These are phyloP conservation scores for Proisotoma minuta DNA, from an alignment of 2,888 invertebrate genomes.

Conservation along the genomic window DNA sequence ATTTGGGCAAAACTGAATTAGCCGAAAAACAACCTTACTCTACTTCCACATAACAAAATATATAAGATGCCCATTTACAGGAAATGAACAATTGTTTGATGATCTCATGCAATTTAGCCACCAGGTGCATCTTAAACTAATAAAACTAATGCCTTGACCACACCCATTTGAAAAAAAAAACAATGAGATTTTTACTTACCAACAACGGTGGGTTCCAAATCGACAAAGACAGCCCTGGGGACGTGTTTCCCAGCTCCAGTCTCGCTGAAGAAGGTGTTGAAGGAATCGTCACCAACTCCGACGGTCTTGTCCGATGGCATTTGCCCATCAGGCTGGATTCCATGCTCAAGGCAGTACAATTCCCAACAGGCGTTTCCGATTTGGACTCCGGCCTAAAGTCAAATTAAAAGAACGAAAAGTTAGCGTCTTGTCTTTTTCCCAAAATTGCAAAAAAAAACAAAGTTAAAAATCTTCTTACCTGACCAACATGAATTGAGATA, in stretches of 20 bases:
- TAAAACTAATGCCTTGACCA: too few species aligned
- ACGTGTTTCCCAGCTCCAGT: slow-evolving; percentile 62
- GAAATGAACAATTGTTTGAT: too few species aligned
- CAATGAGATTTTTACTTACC: slow-evolving; percentile 50
- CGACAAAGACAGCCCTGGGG: slow-evolving; percentile 60
- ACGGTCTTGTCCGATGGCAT: slow-evolving; percentile 69
- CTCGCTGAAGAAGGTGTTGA: slow-evolving; percentile 56
- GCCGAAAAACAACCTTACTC: not conserved
- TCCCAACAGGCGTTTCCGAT: slow-evolving; percentile 83
- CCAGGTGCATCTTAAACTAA: too few species aligned
- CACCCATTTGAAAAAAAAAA: not conserved
- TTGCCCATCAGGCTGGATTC: slow-evolving; percentile 63
- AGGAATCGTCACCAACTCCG: slow-evolving; percentile 59
- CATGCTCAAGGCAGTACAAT: slow-evolving; percentile 70
- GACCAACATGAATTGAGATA: slow-evolving; percentile 14
- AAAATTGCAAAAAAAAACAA: too few species aligned
- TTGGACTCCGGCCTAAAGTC: slow-evolving; percentile 52
- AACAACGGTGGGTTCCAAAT: slow-evolving; percentile 62
- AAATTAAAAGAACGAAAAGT: too few species aligned
- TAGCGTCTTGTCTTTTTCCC: too few species aligned
- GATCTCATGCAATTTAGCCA: too few species aligned
- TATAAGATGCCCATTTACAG: too few species aligned
- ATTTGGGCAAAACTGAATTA: not conserved
- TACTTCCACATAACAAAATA: not conserved
- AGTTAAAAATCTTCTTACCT: too few species aligned